Evolutionary conservation across 2,888 invertebrate species (phyloP), one percentile per base, ranked within the genome.

Genomic region (Polydrusus tereticollis): DNA sequence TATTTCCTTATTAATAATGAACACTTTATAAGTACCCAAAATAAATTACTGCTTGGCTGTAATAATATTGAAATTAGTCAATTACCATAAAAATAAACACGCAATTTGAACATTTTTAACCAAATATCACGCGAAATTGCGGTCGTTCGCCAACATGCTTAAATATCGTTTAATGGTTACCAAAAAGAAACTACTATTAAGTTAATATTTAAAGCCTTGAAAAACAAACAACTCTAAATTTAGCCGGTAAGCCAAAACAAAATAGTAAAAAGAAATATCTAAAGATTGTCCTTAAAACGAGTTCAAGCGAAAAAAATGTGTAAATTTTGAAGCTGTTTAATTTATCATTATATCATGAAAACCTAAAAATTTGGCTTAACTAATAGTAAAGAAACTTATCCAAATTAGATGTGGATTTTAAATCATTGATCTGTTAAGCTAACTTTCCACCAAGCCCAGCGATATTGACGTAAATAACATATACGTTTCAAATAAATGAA

Each of bases 101-200:
- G 68, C 50, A 23, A 68, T 68, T 60, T 68, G 60, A 55, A 33
- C 58, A 67, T 57, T 67, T 67, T 47, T 45, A 59, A 21, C 18
- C 8, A 36, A 41, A 26, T 52, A 68, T 10, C 68, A 68, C 68
- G 68, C 68, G 38, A 60, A 68, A 41, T 12, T 29, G n/a, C 26
- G 5, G 14, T n/a, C 5, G 52, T 55, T 29, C 6, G 18, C 50
- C 41, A 12, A 7, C 23, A 16, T 23, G 18, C 18, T 45, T 20
- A 20, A 45, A 45, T 1, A 45, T 36, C 36, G 36, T 36, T 36
- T 36, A 4, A 36, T 36, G n/a, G n/a, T 12, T n/a, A 36, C 36
- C 7, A 16, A 41, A n/a, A 41, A 41, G 41, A 41, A 41, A 41
- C 0, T 33, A n/a, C 6, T 33, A 14, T 41, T 16, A 4, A 12